phyloP scores from a whole-genome alignment of 2,797 vertebrate genomes.

The Schizopygopsis pylzovi region DNA sequence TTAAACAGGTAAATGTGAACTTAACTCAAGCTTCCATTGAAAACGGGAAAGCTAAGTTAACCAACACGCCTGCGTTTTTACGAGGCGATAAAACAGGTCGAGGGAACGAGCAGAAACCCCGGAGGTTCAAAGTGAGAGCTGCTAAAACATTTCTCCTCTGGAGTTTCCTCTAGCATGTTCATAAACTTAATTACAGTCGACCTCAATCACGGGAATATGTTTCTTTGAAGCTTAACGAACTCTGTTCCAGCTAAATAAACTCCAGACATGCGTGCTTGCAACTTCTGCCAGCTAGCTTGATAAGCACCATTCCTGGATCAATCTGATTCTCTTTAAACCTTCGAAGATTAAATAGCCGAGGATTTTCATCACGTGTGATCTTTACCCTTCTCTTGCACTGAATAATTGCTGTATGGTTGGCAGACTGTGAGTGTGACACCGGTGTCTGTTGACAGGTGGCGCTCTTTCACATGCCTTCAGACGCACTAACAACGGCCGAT shows the following conservation, averaged over 20 bases:
- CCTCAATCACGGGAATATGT: constrained; percentile 21
- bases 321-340: constrained; percentile 4
- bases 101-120: constrained; percentile 56
- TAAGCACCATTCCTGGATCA: constrained; percentile 1
- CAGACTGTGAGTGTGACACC: not conserved
- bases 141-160: constrained; percentile 41
- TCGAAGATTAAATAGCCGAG: not conserved
- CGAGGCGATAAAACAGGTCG: constrained; percentile 66
- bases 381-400: not conserved
- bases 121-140: constrained; percentile 58
- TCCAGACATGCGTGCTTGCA: constrained; percentile 6
- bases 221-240: constrained; percentile 40
- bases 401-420: not conserved
- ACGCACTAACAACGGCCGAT: not conserved
- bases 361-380: not conserved
- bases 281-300: constrained; percentile 23
- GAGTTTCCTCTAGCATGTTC: constrained; percentile 46
- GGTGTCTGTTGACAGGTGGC: constrained; percentile 69
- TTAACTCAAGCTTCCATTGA: constrained; percentile 57
- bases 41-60: constrained; percentile 63
- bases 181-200: constrained; percentile 45
- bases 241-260: constrained; percentile 38
- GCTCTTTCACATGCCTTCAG: constrained; percentile 69
- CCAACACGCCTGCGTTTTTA: constrained; percentile 66
- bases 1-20: constrained; percentile 56